Evolutionary conservation across 2,888 invertebrate genomes (phyloP).

Genomic region (Pterostichus niger): DNA sequence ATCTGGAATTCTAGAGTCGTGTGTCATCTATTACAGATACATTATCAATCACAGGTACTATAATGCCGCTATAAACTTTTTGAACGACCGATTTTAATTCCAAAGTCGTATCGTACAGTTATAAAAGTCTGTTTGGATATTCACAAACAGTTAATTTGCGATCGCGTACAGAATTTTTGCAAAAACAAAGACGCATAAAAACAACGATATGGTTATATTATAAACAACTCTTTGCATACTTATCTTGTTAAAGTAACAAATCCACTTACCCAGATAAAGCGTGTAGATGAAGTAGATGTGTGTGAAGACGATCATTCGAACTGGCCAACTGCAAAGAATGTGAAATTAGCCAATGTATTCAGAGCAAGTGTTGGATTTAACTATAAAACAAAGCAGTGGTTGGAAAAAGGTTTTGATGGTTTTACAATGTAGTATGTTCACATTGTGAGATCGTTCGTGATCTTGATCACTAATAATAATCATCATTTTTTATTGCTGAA

Average conservation of each 20-base stretch:
- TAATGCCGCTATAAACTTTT: slow-evolving; percentile 34
- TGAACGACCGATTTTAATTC: slow-evolving; percentile 50
- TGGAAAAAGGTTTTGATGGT: slow-evolving; percentile 58
- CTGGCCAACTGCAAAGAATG: slow-evolving; percentile 57
- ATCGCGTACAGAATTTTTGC: slow-evolving; percentile 60
- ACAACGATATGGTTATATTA: slow-evolving; percentile 64
- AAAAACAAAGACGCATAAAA: slow-evolving; percentile 63
- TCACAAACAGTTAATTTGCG: slow-evolving; percentile 63
- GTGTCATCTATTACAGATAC: slow-evolving; percentile 31
- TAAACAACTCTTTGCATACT: slow-evolving; percentile 63
- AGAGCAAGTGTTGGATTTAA: slow-evolving; percentile 65
- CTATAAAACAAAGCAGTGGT: slow-evolving; percentile 58
- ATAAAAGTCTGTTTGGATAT: slow-evolving; percentile 59
- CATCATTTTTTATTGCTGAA: background rate
- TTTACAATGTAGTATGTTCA: slow-evolving; percentile 17
- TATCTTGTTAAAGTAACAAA: slow-evolving; percentile 64
- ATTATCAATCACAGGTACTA: slow-evolving; percentile 38
- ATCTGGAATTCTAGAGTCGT: slow-evolving; percentile 14
- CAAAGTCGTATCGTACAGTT: slow-evolving; percentile 43
- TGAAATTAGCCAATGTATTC: slow-evolving; percentile 64
- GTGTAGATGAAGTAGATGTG: background rate
- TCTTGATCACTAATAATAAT: background rate
- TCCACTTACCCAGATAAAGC: slow-evolving; percentile 10
- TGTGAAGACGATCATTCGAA: background rate
- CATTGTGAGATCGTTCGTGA: background rate